Base-by-base conservation (phyloP, 2,797 vertebrate species). In the Scleropages formosus region DNA sequence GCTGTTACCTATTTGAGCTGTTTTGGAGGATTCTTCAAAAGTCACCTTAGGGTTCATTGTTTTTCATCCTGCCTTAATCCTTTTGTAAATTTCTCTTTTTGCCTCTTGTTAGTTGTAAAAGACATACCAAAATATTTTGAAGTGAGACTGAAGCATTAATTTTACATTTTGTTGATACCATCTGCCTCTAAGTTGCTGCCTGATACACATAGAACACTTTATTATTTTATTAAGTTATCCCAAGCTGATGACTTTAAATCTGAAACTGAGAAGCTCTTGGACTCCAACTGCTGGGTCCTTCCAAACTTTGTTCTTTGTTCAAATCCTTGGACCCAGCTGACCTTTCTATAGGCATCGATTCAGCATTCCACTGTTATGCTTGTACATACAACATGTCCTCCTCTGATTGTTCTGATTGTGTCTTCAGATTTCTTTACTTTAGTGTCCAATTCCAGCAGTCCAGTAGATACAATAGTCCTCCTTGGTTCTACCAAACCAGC, bases 391-490 rank as follows among this genome's bases (percentile, higher is more conserved):
- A 39, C 20, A 47, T 73, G 8, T 73, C 71, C 39, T 39, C 71
- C 31, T 47, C 39, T 46, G 71, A 61, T 22, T 26, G n/a, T 56
- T 62, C 18, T 15, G 71, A 59, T 56, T 73, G 71, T 73, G 73
- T 39, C 71, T 31, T 61, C 58, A 20, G 24, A 44, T 62, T 58
- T 59, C 20, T n/a, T 24, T 69, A 31, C 31, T 10, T 27, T 58
- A 61, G n/a, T 18, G 58, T 31, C 11, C n/a, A 13, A 20, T 24
- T 73, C 39, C 39, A 61, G 39, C 22, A 56, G 22, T 24, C 11
- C 8, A 2, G 6, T 39, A 39, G 39, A 39, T 39, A 31, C 31
- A 39, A 6, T 31, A 31, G 31, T n/a, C n/a, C n/a, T n/a, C n/a
- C 31, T 39, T 39, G 31, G 31, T 39, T 39, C 12, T 7, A 26